Evolutionary conservation across 2,888 invertebrate species (phyloP), one percentile per base, ranked within the genome.

Genomic region (Nephrotoma guestfalica): DNA sequence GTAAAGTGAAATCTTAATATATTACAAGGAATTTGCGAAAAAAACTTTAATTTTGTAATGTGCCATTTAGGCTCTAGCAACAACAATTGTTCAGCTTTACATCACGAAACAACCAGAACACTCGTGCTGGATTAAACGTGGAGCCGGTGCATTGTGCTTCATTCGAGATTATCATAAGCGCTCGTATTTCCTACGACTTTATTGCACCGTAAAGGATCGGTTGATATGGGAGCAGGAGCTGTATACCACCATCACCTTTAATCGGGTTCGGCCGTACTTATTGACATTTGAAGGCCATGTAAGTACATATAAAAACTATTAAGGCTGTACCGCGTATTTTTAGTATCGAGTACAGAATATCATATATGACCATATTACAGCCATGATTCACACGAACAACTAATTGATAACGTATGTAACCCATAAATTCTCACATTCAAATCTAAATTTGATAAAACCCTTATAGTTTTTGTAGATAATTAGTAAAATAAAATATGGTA

Each of bases 221-320:
- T 93, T 96, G 93, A 93, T 97, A 86, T 98, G 98, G 97, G 98
- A 99, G 91, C 98, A 99, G 90, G 98, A 98, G 92, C 93, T 98
- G 84, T 99, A 99, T 92, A 96, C 96, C 90, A 94, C 96, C 89
- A 96, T 99, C 91, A 95, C 96, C 88, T 97, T 98, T 91, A 95
- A 95, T 89, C 94, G 94, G 88, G 95, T 96, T 0, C 92, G 95
- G 87, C 93, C 95, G 2, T 97, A 95, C 91, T 94, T 99, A 89
- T 96, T 98, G 90, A 96, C 97, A 9, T 99, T 99, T 91, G 98
- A 99, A 92, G 98, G 97, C 87, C 96, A 97, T 92, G 97, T 96
- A 92, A 93, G 71, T 71, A 13, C 11, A 47, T n/a, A 47, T 47
- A 13, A 1, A 13, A 13, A 2, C 4, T 13, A 47, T 47, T 47